phyloP scores from a whole-genome alignment of 2,113 vertebrate species.

The Microtus pennsylvanicus region DNA sequence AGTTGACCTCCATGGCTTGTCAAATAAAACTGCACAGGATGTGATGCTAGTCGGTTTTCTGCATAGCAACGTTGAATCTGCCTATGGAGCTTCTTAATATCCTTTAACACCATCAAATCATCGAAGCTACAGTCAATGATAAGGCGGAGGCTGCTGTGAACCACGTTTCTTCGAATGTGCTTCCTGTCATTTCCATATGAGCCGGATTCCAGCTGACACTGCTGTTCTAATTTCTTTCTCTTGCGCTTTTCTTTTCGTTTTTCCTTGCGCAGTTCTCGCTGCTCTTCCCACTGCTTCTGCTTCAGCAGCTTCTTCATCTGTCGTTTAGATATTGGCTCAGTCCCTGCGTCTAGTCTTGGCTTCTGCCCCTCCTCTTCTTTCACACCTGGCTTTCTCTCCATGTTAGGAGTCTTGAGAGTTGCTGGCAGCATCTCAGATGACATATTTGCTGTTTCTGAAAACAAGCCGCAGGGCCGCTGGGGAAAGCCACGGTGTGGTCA shows the following conservation, averaged over 20 bases:
- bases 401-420: too few species aligned
- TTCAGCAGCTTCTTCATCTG: too few species aligned
- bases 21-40: constrained; percentile 96
- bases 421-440: too few species aligned
- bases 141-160: constrained; percentile 91
- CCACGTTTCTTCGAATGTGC: constrained; percentile 87
- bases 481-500: too few species aligned
- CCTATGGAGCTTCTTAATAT: constrained; percentile 97
- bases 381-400: too few species aligned
- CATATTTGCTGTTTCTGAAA: too few species aligned
- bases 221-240: constrained; percentile 93
- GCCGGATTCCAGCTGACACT: constrained; percentile 83
- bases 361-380: too few species aligned
- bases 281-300: too few species aligned
- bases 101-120: constrained; percentile 94
- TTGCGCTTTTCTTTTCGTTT: constrained; percentile 95
- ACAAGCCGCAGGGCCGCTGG: too few species aligned
- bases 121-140: constrained; percentile 98
- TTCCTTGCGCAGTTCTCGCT: constrained; percentile 76
- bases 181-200: constrained; percentile 87
- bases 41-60: constrained; percentile 94
- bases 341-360: too few species aligned
- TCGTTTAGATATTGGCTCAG: too few species aligned
- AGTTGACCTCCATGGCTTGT: constrained; percentile 96
- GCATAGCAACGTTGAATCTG: constrained; percentile 98